Evolutionary conservation across 2,113 vertebrate species (phyloP), one percentile per base, ranked within the genome.

Genomic region (Zingel zingel): DNA sequence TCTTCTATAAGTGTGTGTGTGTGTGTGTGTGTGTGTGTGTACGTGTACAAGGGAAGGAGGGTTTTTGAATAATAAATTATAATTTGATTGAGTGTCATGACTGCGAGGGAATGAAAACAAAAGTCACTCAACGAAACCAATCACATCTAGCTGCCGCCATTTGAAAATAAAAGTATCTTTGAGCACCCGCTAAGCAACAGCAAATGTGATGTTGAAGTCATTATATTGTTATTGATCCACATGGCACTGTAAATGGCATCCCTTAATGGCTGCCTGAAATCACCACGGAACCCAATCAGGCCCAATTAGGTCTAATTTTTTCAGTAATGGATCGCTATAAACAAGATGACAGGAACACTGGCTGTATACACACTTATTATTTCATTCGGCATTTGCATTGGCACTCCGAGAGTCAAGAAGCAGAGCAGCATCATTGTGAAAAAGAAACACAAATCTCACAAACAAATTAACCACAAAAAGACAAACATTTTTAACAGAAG

Each of bases 281-380:
- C 88, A 84, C 83, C 91, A 91, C 76, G 78, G 84, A 94, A 84
- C 84, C 89, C 85, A 89, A 87, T 91, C 83, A 79, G 54, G 71
- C 56, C 85, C 74, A 92, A 90, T 93, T 84, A 84, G 68, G 78
- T 90, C 82, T 71, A 63, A 86, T 87, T 82, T 73, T 87, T 66
- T 47, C 71, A 62, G 76, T 81, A 87, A 91, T 86, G 78, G 82
- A 74, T 90, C 43, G 71, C 79, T 87, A 66, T 64, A 86, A 88
- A 92, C 83, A 74, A 88, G 92, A 93, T 92, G 90, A 89, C 94
- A 95, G 94, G 90, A 96, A 95, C 92, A 94, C 95, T 92, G 93
- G 93, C 94, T 94, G 94, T 82, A 82, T 78, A 86, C 86, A 93
- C 91, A 93, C 88, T 80, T 84, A 89, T 81, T 86, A 84, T 90